phyloP scores from a whole-genome alignment of 1,140 invertebrate species.

The Eciton burchellii region DNA sequence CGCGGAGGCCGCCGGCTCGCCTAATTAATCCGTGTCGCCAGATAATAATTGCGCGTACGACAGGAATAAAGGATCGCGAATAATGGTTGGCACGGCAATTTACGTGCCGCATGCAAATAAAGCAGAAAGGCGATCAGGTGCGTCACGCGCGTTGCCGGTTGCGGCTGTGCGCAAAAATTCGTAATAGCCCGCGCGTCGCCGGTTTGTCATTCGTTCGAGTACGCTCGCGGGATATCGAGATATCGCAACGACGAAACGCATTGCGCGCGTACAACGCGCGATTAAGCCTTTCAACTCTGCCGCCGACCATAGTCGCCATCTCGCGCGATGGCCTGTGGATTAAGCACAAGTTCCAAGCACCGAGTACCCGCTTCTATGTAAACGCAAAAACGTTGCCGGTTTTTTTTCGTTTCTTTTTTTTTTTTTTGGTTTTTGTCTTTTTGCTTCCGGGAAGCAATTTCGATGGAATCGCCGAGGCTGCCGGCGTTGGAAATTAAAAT shows the following conservation, averaged over 20 bases:
- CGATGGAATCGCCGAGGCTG: too few relatives aligned
- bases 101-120: slow-evolving; percentile 32
- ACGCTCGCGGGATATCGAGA: not conserved
- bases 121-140: not conserved
- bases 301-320: too few relatives aligned
- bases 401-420: too few relatives aligned
- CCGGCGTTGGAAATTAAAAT: too few relatives aligned
- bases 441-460: too few relatives aligned
- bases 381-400: too few relatives aligned
- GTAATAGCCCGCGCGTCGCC: slow-evolving; percentile 6
- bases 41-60: not conserved
- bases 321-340: too few relatives aligned
- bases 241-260: not conserved
- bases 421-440: too few relatives aligned
- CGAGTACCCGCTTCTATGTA: too few relatives aligned
- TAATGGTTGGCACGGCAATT: not conserved
- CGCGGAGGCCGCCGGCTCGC: not conserved
- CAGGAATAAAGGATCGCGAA: slow-evolving; percentile 17
- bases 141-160: too few relatives aligned
- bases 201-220: not conserved
- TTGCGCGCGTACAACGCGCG: not conserved
- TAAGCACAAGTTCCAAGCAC: too few relatives aligned
- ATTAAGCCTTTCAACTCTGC: too few relatives aligned
- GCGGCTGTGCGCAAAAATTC: not conserved
- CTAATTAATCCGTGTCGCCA: slow-evolving; percentile 32